A percentile compares a stretch with the other conserved stretches of the same genome.
phyloP scores from a whole-genome alignment of 2,797 vertebrate species.

The Alectoris magna region DNA sequence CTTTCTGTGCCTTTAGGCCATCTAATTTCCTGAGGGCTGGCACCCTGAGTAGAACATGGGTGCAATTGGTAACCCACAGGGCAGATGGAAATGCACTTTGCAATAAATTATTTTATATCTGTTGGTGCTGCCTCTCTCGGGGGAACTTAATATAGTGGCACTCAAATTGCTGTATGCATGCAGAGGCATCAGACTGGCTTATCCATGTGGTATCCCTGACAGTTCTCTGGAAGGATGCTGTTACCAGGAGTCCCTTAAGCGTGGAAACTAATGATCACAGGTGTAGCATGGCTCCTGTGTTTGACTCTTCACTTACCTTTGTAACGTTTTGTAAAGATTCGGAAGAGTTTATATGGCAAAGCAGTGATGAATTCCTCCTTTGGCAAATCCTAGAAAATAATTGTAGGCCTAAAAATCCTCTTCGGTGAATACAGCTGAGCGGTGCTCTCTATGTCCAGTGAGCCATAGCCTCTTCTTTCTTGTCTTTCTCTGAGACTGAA shows the following conservation, averaged over 20 bases:
- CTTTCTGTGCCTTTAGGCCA: constrained; percentile 65
- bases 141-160: constrained; percentile 72
- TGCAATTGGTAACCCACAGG: constrained; percentile 47
- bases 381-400: constrained; percentile 14
- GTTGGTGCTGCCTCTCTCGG: constrained; percentile 72
- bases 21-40: constrained; percentile 69
- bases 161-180: constrained; percentile 70
- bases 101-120: constrained; percentile 56
- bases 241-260: constrained; percentile 52
- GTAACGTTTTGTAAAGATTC: constrained; percentile 14
- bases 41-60: constrained; percentile 46
- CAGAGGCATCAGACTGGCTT: constrained; percentile 71
- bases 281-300: constrained; percentile 70
- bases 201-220: constrained; percentile 66
- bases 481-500: background rate
- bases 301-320: constrained; percentile 32
- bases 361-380: constrained; percentile 17
- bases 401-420: constrained; percentile 21
- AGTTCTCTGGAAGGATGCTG: constrained; percentile 47
- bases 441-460: background rate
- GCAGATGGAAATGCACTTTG: constrained; percentile 50
- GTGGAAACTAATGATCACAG: constrained; percentile 26
- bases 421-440: background rate
- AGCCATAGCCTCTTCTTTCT: background rate
- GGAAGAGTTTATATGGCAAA: constrained; percentile 35